These are phyloP conservation scores for Crocallis elinguaria DNA, from an alignment of 2,888 invertebrate species.

Conservation along the genomic window DNA sequence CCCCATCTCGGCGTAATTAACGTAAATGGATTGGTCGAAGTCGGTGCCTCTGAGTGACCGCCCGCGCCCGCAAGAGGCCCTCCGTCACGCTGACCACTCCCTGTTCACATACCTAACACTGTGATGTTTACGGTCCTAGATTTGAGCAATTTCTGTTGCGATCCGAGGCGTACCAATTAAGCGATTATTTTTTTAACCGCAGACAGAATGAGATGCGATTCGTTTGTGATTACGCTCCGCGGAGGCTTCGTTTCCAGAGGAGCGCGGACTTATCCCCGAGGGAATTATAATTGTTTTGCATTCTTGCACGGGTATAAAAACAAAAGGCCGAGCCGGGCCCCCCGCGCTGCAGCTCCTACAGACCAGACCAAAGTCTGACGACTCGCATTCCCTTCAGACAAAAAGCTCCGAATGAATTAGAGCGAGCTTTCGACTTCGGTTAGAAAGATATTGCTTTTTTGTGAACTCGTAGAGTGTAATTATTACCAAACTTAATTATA, in stretches of 20 bases:
- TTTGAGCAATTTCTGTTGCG: constrained; percentile 37
- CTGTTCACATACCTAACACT: constrained; percentile 49
- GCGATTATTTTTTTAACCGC: constrained; percentile 69
- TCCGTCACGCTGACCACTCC: constrained; percentile 54
- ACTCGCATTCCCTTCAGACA: constrained; percentile 79
- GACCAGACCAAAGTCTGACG: constrained; percentile 82
- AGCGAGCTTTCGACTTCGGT: constrained; percentile 57
- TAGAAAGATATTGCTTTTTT: constrained; percentile 41
- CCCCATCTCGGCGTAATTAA: constrained; percentile 83
- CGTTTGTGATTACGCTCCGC: constrained; percentile 68
- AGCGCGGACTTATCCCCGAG: constrained; percentile 75
- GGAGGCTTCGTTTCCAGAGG: constrained; percentile 62
- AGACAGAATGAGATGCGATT: constrained; percentile 68
- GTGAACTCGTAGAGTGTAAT: constrained; percentile 33
- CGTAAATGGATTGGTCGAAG: constrained; percentile 83
- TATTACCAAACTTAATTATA: constrained; percentile 36
- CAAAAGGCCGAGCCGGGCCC: constrained; percentile 77
- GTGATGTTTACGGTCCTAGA: constrained; percentile 37
- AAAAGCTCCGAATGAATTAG: constrained; percentile 78
- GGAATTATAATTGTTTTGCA: constrained; percentile 84
- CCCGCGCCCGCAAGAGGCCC: constrained; percentile 51
- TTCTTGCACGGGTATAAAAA: constrained; percentile 83
- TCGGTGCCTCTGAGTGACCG: constrained; percentile 64
- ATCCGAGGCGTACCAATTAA: constrained; percentile 65
- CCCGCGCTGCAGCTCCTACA: constrained; percentile 70